phyloP scores from a whole-genome alignment of 2,797 vertebrate species.

The Amniataba percoides region DNA sequence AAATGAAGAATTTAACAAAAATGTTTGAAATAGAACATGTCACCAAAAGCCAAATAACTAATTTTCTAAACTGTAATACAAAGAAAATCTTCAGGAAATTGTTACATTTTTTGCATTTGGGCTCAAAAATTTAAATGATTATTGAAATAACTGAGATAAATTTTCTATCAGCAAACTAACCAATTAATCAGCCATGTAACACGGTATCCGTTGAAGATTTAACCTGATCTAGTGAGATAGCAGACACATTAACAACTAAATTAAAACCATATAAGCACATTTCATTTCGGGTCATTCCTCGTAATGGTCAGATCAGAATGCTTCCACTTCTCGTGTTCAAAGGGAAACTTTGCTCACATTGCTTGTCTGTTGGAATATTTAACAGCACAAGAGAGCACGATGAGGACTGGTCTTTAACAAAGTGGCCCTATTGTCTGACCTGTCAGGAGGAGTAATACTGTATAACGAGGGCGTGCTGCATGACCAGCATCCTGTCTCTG shows the following conservation, averaged over 20 bases:
- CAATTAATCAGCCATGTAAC: background rate
- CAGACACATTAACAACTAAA: background rate
- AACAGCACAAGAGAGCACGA: conserved; percentile 12
- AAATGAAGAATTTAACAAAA: background rate
- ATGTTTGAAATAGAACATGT: background rate
- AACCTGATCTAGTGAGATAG: background rate
- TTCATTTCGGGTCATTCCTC: background rate
- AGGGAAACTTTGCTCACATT: conserved; percentile 4
- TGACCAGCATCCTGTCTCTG: conserved; percentile 62
- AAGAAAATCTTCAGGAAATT: background rate
- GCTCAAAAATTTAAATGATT: background rate
- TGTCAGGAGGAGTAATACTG: conserved; percentile 47
- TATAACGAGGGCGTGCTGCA: conserved; percentile 54
- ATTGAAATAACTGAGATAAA: background rate
- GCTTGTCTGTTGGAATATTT: conserved; percentile 9
- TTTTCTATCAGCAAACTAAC: too few species aligned
- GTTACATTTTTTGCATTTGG: background rate
- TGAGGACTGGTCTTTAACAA: conserved; percentile 36
- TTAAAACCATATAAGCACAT: background rate
- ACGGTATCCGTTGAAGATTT: background rate
- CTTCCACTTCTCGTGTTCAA: background rate
- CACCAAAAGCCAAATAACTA: too few species aligned
- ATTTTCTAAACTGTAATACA: background rate
- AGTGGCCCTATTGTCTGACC: conserved; percentile 59
- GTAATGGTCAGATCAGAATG: background rate